A percentile compares a stretch with the other conserved stretches of the same genome.
phyloP scores from a whole-genome alignment of 1,140 invertebrate genomes.

The Drosophila willistoni region DNA sequence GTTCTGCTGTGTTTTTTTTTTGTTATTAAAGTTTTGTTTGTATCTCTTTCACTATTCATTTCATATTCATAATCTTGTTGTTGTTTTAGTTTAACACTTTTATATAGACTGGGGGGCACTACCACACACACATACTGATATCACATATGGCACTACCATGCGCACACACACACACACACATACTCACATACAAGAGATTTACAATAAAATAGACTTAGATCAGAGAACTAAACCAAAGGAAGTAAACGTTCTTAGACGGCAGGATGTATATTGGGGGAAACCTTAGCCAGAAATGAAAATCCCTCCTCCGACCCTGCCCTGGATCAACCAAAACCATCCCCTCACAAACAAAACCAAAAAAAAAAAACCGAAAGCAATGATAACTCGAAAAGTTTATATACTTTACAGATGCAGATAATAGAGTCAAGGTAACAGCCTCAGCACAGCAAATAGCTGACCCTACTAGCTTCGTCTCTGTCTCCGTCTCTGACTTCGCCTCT shows the following conservation, averaged over 20 bases:
- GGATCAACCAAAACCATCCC: neutral
- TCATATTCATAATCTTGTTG: conserved; percentile 2
- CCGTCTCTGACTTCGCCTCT: conserved; percentile 14
- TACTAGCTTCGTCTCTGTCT: conserved; percentile 11
- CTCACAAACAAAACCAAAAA: neutral
- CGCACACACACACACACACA: conserved; percentile 17
- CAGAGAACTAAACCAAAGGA: neutral
- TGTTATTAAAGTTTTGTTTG: conserved; percentile 22
- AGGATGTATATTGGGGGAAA: too few species aligned
- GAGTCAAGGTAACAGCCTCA: conserved; percentile 29
- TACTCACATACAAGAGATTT: neutral
- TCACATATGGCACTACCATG: conserved; percentile 1
- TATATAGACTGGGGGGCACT: neutral
- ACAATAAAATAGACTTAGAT: neutral
- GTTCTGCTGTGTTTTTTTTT: conserved; percentile 25
- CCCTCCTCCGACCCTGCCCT: neutral
- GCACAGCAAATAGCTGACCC: conserved; percentile 18
- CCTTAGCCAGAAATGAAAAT: neutral
- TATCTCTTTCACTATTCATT: conserved; percentile 2
- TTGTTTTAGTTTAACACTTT: neutral
- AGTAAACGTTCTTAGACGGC: neutral
- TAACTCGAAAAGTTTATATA: conserved; percentile 37
- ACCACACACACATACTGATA: conserved; percentile 14
- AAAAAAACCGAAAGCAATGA: conserved; percentile 22
- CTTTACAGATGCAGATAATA: conserved; percentile 44